Conservation (phyloP, 2,888 invertebrate species). For the Entomobrya multifasciata region DNA sequence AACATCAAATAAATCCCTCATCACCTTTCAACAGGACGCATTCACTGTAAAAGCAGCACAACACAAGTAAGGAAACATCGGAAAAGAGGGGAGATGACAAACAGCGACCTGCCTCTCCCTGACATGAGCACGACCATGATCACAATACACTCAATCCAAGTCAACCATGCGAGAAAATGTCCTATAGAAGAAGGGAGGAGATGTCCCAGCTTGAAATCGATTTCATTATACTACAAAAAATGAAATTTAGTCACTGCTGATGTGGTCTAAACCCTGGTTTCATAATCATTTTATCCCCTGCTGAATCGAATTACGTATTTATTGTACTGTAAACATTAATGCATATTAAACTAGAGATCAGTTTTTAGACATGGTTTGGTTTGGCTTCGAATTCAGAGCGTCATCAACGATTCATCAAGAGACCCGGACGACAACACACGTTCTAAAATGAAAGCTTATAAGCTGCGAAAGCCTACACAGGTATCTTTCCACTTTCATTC, state of each 20-base stretch:
- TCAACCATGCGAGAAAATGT: constrained; percentile 71
- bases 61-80: constrained; percentile 19
- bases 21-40: background rate
- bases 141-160: constrained; percentile 11
- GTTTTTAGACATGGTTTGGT: too few species aligned
- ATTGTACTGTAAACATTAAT: too few species aligned
- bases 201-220: constrained; percentile 56
- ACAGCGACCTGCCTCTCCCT: background rate
- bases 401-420: too few species aligned
- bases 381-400: too few species aligned
- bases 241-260: constrained; percentile 14
- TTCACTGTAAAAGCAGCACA: background rate
- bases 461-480: too few species aligned
- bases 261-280: constrained; percentile 43
- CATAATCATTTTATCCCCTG: constrained; percentile 32
- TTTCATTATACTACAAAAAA: constrained; percentile 1
- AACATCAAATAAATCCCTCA: background rate
- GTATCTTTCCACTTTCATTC: too few species aligned
- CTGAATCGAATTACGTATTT: constrained; percentile 4
- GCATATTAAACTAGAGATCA: too few species aligned
- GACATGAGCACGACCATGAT: constrained; percentile 31
- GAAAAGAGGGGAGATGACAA: constrained; percentile 37
- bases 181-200: constrained; percentile 66
- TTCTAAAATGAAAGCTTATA: too few species aligned
- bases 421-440: too few species aligned